Percentiles rank a stretch among this genome's conserved stretches.
phyloP scores from a whole-genome alignment of 2,888 invertebrate genomes.

The Limnephilus auricula region DNA sequence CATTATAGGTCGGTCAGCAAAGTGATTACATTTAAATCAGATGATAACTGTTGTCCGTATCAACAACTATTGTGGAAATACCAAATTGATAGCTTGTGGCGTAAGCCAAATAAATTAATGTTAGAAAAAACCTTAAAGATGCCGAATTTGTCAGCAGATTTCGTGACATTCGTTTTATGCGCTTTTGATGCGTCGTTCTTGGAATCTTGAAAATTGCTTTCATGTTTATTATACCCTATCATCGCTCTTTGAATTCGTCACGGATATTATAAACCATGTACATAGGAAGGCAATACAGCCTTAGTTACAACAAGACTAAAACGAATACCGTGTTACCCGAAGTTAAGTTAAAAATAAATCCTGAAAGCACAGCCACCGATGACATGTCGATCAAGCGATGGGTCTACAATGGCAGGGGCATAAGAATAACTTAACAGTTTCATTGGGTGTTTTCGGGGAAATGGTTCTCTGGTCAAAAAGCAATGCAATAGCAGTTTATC shows the following conservation, averaged over 20 bases:
- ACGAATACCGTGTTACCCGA: not conserved
- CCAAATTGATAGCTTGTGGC: constrained; percentile 32
- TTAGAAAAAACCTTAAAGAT: constrained; percentile 43
- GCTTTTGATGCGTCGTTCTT: constrained; percentile 33
- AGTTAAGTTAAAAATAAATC: not conserved
- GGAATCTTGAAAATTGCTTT: constrained; percentile 9
- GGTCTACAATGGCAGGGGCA: not conserved
- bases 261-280: not conserved
- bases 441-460: not conserved
- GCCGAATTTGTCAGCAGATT: constrained; percentile 43
- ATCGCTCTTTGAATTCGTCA: not conserved
- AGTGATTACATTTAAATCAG: constrained; percentile 33
- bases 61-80: constrained; percentile 26
- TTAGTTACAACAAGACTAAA: not conserved
- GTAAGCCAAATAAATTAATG: constrained; percentile 26
- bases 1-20: not conserved
- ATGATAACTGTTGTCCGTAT: constrained; percentile 37
- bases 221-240: not conserved
- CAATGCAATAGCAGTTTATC: not conserved
- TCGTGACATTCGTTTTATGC: constrained; percentile 17
- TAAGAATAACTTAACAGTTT: not conserved
- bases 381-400: not conserved
- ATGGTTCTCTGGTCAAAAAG: not conserved
- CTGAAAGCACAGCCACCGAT: not conserved
- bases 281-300: not conserved